Evolutionary conservation across 2,888 invertebrate genomes (phyloP), one percentile per base, ranked within the genome.

Genomic region (Cephonodes hylas): DNA sequence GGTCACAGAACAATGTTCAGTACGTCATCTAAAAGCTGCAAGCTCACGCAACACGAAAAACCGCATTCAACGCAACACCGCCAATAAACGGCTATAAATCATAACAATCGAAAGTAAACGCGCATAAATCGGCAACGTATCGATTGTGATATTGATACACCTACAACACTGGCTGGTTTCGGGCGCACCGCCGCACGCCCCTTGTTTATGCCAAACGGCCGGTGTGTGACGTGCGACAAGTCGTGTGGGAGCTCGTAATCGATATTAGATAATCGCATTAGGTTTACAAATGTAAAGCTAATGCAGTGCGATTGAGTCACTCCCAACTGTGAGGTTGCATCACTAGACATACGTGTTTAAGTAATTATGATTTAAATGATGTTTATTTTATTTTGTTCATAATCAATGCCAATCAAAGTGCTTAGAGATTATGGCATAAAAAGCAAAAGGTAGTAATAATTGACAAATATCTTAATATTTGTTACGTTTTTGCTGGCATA

Each of bases 231-330:
- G 78, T 80, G 79, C 79, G 85, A 84, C 84, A 84, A 77, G 64
- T 67, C 53, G 83, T 81, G 88, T 88, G 86, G 88, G 88, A 80
- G 83, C 79, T 79, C 80, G 78, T 79, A 84, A 88, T 84, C 83
- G 87, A 85, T 86, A 86, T 89, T 89, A 86, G 87, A 89, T 90
- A 90, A 89, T 85, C 80, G 81, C 79, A 84, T 86, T 85, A 83
- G 77, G 70, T 81, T 82, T 78, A 86, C 84, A 86, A 84, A 85
- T 83, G 85, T 83, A 77, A 74, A 76, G 79, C 74, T 77, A 79
- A 84, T 81, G 79, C 75, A 70, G 76, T 74, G 74, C 73, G 72
- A 77, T 84, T 85, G 84, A 84, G 76, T 84, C 85, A 84, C 77
- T 77, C 79, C 74, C 70, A 74, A 75, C 44, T 38, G 13, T 71